Conservation (phyloP, 2,113 vertebrate species). For the Elephantulus edwardii region DNA sequence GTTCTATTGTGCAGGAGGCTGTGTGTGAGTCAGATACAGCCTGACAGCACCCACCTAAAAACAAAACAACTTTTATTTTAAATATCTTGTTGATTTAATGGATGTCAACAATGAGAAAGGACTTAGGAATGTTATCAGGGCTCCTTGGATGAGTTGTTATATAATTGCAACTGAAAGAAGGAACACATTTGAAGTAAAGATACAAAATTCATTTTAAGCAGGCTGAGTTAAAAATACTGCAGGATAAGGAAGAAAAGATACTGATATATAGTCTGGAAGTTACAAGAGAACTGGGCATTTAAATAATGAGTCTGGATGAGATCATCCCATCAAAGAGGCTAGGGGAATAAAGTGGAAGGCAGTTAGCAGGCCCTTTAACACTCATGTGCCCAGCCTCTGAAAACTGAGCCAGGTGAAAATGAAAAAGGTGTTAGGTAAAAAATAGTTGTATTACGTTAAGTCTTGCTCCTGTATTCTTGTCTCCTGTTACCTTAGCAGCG, state of each 20-base stretch:
- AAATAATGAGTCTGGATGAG: not conserved
- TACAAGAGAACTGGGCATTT: not conserved
- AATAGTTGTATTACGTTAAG: no score
- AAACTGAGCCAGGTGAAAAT: not conserved
- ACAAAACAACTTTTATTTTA: not conserved
- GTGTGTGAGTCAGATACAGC: no score
- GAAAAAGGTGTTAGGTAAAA: not conserved
- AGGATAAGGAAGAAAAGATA: not conserved
- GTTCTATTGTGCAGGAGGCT: no score
- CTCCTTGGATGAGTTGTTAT: not conserved
- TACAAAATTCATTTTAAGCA: not conserved
- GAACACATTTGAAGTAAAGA: not conserved
- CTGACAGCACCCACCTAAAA: no score
- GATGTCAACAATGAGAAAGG: not conserved
- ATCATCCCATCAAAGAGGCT: not conserved
- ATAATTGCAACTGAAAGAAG: not conserved
- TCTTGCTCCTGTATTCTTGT: rapidly evolving
- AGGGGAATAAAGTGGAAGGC: not conserved
- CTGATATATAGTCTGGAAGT: not conserved
- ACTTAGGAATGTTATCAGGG: not conserved
- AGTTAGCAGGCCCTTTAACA: not conserved
- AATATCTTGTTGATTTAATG: not conserved
- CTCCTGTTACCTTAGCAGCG: not conserved
- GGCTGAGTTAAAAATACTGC: not conserved
- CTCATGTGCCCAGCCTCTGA: not conserved